Evolutionary conservation across 2,888 invertebrate species (phyloP).

Genomic region (Rhamphomyia laevipes): DNA sequence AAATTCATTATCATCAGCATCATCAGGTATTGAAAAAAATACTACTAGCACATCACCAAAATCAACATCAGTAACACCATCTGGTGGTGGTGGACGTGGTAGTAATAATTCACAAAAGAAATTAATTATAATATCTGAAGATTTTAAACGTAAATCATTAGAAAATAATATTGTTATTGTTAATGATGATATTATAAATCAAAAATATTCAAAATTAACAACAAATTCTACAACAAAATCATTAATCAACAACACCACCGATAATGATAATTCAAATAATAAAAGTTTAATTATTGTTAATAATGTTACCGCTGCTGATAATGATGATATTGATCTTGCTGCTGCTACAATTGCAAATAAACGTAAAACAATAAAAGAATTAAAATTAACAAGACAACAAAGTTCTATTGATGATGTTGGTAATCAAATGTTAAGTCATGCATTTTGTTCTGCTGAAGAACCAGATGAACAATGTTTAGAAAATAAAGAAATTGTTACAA

Average conservation of each 20-base stretch:
- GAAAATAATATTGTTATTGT: slow-evolving; percentile 15
- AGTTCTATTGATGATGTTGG: slow-evolving; percentile 17
- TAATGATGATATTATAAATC: slow-evolving; percentile 5
- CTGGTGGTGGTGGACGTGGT: neutral
- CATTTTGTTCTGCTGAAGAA: slow-evolving; percentile 17
- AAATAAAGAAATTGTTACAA: slow-evolving; percentile 13
- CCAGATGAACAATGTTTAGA: slow-evolving; percentile 16
- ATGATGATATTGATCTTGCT: neutral
- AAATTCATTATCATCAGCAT: slow-evolving; percentile 6
- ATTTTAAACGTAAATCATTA: slow-evolving; percentile 16
- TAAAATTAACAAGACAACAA: slow-evolving; percentile 10
- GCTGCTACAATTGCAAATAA: slow-evolving; percentile 2
- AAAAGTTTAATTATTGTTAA: neutral
- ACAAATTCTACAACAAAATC: neutral
- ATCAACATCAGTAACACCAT: neutral
- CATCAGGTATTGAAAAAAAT: neutral
- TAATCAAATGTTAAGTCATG: slow-evolving; percentile 16
- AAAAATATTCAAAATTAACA: neutral
- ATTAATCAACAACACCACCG: neutral
- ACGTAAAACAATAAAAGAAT: slow-evolving; percentile 10
- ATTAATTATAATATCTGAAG: slow-evolving; percentile 16
- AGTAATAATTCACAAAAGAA: slow-evolving; percentile 6
- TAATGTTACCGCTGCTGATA: neutral
- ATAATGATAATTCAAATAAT: no score
- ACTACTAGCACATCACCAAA: neutral